phyloP scores from a whole-genome alignment of 2,888 invertebrate species.

The Coenonympha arcania region DNA sequence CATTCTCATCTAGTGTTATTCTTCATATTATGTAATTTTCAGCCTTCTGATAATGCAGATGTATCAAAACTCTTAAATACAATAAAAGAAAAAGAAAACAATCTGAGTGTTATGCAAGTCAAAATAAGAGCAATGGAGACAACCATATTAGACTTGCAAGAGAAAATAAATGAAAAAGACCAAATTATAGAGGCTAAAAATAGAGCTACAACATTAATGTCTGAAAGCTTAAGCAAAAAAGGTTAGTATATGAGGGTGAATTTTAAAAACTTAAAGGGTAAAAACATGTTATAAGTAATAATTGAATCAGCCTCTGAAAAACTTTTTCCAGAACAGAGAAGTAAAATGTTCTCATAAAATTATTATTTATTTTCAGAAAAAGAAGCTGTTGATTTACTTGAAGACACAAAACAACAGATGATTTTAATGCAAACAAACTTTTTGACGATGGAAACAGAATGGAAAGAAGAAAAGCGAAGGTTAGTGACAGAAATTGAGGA shows the following conservation, averaged over 20 bases:
- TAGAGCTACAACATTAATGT: constrained; percentile 83
- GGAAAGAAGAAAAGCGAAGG: constrained; percentile 78
- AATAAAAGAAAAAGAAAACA: constrained; percentile 74
- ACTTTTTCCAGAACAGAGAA: too few species aligned
- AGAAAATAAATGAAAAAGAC: constrained; percentile 86
- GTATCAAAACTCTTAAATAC: constrained; percentile 75
- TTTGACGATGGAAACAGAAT: constrained; percentile 78
- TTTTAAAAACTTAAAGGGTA: too few species aligned
- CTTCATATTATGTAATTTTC: constrained; percentile 19
- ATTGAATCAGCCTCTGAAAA: too few species aligned
- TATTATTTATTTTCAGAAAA: constrained; percentile 64
- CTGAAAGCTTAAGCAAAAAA: constrained; percentile 80
- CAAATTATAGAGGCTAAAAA: constrained; percentile 87
- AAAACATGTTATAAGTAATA: too few species aligned
- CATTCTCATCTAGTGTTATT: neutral
- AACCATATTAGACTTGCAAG: constrained; percentile 85
- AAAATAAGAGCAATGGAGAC: constrained; percentile 79
- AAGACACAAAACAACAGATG: constrained; percentile 87
- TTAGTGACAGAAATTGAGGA: constrained; percentile 71
- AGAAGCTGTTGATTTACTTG: constrained; percentile 80
- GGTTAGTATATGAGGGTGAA: constrained; percentile 42
- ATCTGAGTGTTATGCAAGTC: constrained; percentile 57
- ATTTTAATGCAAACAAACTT: constrained; percentile 86
- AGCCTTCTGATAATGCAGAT: constrained; percentile 57
- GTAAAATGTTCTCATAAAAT: neutral